Conservation (phyloP, 2,797 vertebrate genomes). For the Chaenodraco wilsoni region DNA sequence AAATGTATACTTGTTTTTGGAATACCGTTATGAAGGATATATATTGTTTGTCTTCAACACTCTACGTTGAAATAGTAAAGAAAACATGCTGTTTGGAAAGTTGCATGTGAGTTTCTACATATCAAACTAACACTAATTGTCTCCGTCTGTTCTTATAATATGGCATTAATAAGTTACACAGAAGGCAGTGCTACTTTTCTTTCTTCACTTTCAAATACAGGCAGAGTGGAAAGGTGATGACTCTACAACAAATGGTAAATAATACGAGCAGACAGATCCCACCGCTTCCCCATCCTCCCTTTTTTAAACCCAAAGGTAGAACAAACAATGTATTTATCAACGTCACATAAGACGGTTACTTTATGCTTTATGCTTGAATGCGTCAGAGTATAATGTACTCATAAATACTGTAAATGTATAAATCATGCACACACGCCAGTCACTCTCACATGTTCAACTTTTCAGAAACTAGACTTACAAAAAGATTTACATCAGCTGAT, state of each 20-base stretch:
- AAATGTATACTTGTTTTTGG: not conserved
- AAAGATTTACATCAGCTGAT: slow-evolving; percentile 66
- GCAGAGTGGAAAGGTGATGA: slow-evolving; percentile 9
- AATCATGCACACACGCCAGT: slow-evolving; percentile 47
- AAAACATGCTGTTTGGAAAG: not conserved
- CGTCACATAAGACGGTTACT: slow-evolving; percentile 44
- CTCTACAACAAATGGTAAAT: not conserved
- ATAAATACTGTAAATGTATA: slow-evolving; percentile 55
- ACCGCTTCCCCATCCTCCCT: slow-evolving; percentile 5
- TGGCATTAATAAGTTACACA: not conserved
- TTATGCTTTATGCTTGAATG: slow-evolving; percentile 48
- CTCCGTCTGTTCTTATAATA: slow-evolving; percentile 1
- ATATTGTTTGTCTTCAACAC: not conserved
- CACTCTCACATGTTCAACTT: slow-evolving; percentile 20
- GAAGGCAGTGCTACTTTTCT: not conserved
- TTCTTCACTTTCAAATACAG: slow-evolving; percentile 24
- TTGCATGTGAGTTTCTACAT: not conserved
- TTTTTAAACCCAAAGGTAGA: slow-evolving; percentile 26
- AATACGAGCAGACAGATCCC: not conserved
- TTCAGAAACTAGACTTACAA: slow-evolving; percentile 58
- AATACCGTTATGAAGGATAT: not conserved
- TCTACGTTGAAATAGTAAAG: not conserved
- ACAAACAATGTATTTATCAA: slow-evolving; percentile 31
- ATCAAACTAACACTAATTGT: not conserved
- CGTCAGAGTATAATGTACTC: slow-evolving; percentile 19